phyloP scores from a whole-genome alignment of 2,888 invertebrate species.

The Conchocele bisecta region DNA sequence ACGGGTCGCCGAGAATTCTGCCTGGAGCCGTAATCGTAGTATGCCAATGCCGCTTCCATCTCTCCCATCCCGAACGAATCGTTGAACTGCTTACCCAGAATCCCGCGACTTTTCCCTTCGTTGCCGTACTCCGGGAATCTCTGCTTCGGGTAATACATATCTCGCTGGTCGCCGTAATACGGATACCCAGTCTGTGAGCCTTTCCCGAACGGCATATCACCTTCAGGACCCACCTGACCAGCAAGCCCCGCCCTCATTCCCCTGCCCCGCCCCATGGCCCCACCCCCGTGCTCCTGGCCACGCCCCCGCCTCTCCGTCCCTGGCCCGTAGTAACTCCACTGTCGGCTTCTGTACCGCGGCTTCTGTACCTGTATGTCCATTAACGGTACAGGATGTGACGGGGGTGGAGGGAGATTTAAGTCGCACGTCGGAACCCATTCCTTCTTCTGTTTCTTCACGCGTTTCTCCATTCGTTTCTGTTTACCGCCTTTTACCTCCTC shows the following conservation, averaged over 20 bases:
- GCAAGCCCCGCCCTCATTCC: too few relatives aligned
- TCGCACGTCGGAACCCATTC: conserved; percentile 37
- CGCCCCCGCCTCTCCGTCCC: too few relatives aligned
- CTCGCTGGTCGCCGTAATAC: conserved; percentile 51
- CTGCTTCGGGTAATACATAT: conserved; percentile 46
- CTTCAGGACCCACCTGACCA: too few relatives aligned
- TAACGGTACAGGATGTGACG: too few relatives aligned
- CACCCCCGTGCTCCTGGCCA: too few relatives aligned
- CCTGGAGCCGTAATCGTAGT: conserved; percentile 37
- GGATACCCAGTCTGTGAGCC: conserved; percentile 32
- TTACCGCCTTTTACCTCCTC: conserved; percentile 45
- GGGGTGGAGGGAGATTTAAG: conserved; percentile 44
- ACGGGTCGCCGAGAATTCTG: too few relatives aligned
- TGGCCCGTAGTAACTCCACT: conserved; percentile 37
- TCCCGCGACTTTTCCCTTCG: conserved; percentile 17
- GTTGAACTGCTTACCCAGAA: neutral
- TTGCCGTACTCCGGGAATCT: conserved; percentile 1
- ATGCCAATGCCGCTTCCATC: conserved; percentile 41
- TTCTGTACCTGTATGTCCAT: too few relatives aligned
- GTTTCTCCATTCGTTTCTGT: conserved; percentile 23
- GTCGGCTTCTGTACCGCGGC: conserved; percentile 21
- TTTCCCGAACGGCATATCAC: conserved; percentile 39
- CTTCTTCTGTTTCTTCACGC: conserved; percentile 38
- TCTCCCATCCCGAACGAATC: conserved; percentile 44
- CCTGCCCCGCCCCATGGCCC: too few relatives aligned